phyloP scores from a whole-genome alignment of 2,113 vertebrate genomes.

The Actenoides lindsayi region DNA sequence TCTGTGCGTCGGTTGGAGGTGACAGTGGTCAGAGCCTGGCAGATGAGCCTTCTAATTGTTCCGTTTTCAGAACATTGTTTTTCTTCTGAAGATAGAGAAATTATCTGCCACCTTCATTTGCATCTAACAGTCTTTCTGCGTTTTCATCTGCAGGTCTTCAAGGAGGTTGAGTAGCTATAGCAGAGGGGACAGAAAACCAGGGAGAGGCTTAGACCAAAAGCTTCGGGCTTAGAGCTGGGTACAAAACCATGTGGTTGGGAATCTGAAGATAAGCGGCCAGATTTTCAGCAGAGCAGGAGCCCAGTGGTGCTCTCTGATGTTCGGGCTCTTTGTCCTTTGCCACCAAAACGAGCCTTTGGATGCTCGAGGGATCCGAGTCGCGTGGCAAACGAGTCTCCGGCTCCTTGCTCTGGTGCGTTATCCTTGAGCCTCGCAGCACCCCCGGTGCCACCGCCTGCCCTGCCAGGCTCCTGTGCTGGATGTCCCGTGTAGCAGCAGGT shows the following conservation, averaged over 20 bases:
- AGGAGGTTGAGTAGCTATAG: neutral
- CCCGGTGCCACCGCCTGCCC: neutral
- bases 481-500: neutral
- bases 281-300: neutral
- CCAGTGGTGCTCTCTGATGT: neutral
- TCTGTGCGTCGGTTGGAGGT: neutral
- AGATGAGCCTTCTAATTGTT: neutral
- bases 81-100: neutral
- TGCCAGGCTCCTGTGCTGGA: neutral
- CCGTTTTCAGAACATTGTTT: neutral
- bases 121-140: neutral
- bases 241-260: neutral
- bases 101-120: neutral
- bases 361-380: neutral
- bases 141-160: neutral
- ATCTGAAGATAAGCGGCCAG: neutral
- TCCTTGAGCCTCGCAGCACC: neutral
- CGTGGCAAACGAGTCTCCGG: accelerated
- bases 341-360: neutral
- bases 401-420: neutral
- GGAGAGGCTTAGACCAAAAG: neutral
- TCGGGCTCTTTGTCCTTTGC: neutral
- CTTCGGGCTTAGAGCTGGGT: neutral
- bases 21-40: neutral
- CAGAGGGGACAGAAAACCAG: neutral